Evolutionary conservation across 2,113 vertebrate species (phyloP).

Genomic region (Arothron firmamentum): DNA sequence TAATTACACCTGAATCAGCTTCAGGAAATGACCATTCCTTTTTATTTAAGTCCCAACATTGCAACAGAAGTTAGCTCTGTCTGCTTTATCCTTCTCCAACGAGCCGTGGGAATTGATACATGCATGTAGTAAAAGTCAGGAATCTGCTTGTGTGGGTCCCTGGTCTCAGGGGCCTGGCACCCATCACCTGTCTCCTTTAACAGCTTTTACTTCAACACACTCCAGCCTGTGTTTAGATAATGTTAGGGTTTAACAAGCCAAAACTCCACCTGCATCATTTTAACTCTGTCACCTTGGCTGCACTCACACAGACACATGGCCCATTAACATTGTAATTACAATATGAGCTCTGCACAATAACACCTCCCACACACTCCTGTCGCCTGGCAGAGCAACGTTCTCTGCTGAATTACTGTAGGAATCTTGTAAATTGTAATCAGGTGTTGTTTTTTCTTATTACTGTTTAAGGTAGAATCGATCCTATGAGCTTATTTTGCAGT

Average conservation of each 20-base stretch:
- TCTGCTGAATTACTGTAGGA: slow-evolving; percentile 7
- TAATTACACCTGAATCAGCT: too few relatives aligned
- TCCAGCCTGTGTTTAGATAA: slow-evolving; percentile 47
- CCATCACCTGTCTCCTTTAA: slow-evolving; percentile 1
- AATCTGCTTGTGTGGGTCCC: slow-evolving; percentile 5
- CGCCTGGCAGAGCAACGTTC: slow-evolving; percentile 17
- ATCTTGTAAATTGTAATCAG: not conserved
- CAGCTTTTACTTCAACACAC: slow-evolving; percentile 58
- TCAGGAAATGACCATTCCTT: too few relatives aligned
- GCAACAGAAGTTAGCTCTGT: too few relatives aligned
- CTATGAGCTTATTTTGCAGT: not conserved
- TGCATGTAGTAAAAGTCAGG: not conserved
- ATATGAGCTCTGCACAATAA: slow-evolving; percentile 42
- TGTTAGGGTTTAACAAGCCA: slow-evolving; percentile 58
- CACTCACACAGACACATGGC: slow-evolving; percentile 33
- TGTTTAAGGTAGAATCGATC: not conserved
- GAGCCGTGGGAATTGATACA: too few relatives aligned
- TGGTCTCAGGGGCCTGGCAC: slow-evolving; percentile 11
- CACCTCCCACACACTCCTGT: slow-evolving; percentile 35
- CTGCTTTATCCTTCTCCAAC: too few relatives aligned
- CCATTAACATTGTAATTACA: slow-evolving; percentile 44
- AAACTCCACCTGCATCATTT: slow-evolving; percentile 63
- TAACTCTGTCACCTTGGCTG: slow-evolving; percentile 53
- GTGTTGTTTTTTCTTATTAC: too few relatives aligned
- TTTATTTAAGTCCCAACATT: too few relatives aligned